Percentiles rank a stretch among this genome's conserved stretches.
Evolutionary conservation across 2,113 vertebrate genomes (phyloP).

Genomic region (Geococcyx californianus): DNA sequence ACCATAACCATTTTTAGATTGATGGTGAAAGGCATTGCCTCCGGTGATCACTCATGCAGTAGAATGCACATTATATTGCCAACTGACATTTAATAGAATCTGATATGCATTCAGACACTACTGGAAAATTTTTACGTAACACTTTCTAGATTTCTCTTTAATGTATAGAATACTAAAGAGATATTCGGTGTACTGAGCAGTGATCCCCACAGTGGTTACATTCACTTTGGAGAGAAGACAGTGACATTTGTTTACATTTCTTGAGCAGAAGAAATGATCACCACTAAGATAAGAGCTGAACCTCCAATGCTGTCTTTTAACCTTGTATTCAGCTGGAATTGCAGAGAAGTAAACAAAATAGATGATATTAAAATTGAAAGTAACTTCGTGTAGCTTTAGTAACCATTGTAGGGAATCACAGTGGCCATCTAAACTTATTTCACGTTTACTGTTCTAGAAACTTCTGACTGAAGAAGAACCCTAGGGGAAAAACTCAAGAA

Average conservation of each 20-base stretch:
- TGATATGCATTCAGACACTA: not conserved
- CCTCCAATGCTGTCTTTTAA: not conserved
- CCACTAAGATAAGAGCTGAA: not conserved
- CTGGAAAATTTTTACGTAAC: constrained; percentile 28
- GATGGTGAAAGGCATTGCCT: constrained; percentile 25
- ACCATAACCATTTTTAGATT: constrained; percentile 11
- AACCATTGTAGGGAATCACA: not conserved
- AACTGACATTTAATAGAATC: constrained; percentile 63
- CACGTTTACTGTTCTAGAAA: not conserved
- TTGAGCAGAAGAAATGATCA: not conserved
- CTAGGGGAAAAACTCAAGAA: not conserved
- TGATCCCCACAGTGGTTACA: not conserved
- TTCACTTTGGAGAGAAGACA: not conserved
- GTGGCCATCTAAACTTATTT: not conserved
- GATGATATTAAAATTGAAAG: not conserved
- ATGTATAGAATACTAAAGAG: not conserved
- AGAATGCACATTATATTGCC: constrained; percentile 32
- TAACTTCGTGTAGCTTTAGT: not conserved
- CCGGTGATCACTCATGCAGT: constrained; percentile 10
- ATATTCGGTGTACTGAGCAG: not conserved
- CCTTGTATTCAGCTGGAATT: not conserved
- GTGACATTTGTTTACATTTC: not conserved
- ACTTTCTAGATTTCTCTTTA: constrained; percentile 12
- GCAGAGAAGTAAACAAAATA: not conserved
- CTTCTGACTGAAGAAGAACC: not conserved